Evolutionary conservation across 2,113 vertebrate genomes (phyloP), one percentile per base, ranked within the genome.

Genomic region (Mormoops blainvillei): DNA sequence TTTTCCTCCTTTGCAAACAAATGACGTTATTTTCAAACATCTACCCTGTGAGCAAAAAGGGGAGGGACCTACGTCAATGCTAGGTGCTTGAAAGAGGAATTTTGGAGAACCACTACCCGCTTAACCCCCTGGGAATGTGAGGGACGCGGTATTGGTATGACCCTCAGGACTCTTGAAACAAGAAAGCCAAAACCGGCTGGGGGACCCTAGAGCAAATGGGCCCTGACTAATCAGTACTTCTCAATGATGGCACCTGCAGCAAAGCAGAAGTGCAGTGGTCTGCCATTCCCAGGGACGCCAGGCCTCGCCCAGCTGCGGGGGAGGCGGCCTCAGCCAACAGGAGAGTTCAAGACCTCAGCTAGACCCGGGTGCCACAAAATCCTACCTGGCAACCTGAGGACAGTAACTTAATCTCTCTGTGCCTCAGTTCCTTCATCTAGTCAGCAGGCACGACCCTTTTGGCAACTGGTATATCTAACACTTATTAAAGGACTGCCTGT

Each of bases 21-120:
- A 70, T 87, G 83, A 70, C 84, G 20, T 80, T 84, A 48, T 85
- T 81, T 20, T 18, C 26, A 87, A 92, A 84, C 91, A 89, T 70
- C 43, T 97, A 77, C 91, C 95, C 95, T 77, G 20, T 28, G 36
- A 95, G 41, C 81, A 71, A 36, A 94, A 68, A 43, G 0, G 38
- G 54, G 41, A 87, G 82, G 56, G 77, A 33, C 4, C 2, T 7
- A 56, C 3, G 18, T 85, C 85, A 88, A 9, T 24, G 31, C 71
- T 96, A 77, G 81, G 92, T 90, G 96, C 90, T 70, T 48, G 12
- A 78, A 82, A 83, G 87, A 95, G 77, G 54, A 94, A 78, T 92
- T 73, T 24, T 43, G 54, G 87, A 91, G 61, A 77, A 87, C 52
- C 0, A n/a, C 43, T 68, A 61, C 67, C 82, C 86, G 83, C 82